Conservation (phyloP, 2,113 vertebrate species). For the Tamias sibiricus region DNA sequence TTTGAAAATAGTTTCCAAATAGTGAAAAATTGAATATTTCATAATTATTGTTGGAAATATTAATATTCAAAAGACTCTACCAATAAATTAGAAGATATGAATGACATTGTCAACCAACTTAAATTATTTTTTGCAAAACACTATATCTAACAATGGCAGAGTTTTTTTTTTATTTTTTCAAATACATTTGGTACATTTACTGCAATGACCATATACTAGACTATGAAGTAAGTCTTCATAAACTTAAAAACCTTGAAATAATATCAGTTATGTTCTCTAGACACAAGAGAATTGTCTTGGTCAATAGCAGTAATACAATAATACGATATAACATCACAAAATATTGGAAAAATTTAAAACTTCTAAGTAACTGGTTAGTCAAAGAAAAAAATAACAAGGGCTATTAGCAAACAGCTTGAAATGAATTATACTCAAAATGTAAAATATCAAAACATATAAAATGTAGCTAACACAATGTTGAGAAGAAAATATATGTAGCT, state of each 20-base stretch:
- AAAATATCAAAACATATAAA: not conserved
- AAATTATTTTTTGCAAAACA: not conserved
- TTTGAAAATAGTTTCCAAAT: not conserved
- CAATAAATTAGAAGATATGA: not conserved
- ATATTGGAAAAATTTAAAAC: not conserved
- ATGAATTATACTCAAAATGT: not conserved
- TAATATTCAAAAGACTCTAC: not conserved
- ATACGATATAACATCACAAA: not conserved
- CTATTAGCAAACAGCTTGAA: not conserved
- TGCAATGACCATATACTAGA: no score
- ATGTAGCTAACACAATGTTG: not conserved
- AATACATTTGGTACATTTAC: not conserved
- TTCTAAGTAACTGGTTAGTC: not conserved
- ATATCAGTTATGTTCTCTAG: not conserved
- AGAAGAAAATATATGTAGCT: not conserved
- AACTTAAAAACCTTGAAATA: not conserved
- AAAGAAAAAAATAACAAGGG: not conserved
- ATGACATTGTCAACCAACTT: not conserved
- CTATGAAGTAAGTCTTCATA: no score
- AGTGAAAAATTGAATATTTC: not conserved
- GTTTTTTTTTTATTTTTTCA: no score
- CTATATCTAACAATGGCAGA: not conserved
- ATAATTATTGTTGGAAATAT: not conserved
- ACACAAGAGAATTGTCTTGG: no score
- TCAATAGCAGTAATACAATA: not conserved